A percentile compares a stretch with the other conserved stretches of the same genome.
phyloP scores from a whole-genome alignment of 2,888 invertebrate genomes.

The Vanessa cardui region DNA sequence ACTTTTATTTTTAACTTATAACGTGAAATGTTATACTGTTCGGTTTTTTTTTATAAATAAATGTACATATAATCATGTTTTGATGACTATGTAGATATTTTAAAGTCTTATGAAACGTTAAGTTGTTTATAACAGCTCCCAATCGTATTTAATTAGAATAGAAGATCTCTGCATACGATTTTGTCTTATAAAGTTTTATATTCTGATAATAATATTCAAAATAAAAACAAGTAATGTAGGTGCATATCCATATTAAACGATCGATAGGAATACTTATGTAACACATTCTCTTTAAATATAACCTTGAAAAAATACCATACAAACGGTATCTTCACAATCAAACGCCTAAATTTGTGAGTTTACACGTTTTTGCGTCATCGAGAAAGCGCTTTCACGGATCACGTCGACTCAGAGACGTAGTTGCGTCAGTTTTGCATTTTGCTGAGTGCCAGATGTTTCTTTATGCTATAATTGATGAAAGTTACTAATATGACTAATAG shows the following conservation, averaged over 20 bases:
- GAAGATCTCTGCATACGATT: too few species aligned
- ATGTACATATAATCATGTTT: too few species aligned
- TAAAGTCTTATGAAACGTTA: neutral
- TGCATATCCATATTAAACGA: neutral
- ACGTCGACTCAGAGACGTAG: conserved; percentile 28
- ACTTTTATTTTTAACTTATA: too few species aligned
- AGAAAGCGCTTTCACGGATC: conserved; percentile 48
- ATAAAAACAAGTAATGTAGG: neutral
- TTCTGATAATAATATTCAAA: too few species aligned
- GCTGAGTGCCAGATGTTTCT: conserved; percentile 15
- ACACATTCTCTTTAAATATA: neutral
- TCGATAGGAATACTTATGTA: neutral
- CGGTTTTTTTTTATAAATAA: too few species aligned
- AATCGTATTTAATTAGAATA: too few species aligned
- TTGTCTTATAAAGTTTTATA: too few species aligned
- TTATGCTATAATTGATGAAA: conserved; percentile 9
- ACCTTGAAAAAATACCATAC: conserved; percentile 2
- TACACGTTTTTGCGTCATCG: conserved; percentile 46
- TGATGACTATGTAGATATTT: neutral
- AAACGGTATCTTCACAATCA: conserved; percentile 26
- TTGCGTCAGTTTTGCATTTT: conserved; percentile 38
- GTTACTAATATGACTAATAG: conserved; percentile 4
- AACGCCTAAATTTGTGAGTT: conserved; percentile 32
- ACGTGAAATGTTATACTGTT: too few species aligned
- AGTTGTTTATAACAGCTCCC: neutral